Conservation (phyloP, 2,113 vertebrate genomes). For the Leptocoma aspasia region DNA sequence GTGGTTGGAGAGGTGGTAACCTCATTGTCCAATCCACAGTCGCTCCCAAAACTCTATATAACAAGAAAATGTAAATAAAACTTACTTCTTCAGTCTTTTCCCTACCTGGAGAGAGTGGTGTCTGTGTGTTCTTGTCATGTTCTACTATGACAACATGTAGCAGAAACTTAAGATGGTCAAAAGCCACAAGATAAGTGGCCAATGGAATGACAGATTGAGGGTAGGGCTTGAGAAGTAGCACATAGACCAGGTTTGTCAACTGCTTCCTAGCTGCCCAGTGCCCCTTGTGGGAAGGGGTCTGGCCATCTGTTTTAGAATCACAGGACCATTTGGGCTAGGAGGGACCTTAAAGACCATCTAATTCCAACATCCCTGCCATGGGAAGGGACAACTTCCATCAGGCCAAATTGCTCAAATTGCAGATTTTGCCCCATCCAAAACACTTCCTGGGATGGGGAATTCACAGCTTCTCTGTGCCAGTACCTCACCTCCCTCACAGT, state of each 20-base stretch:
- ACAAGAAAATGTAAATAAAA: too few relatives aligned
- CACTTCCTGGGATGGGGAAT: neutral
- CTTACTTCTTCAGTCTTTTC: too few relatives aligned
- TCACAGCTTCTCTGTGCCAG: neutral
- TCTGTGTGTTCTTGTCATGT: too few relatives aligned
- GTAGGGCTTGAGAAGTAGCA: neutral
- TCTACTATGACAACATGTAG: too few relatives aligned
- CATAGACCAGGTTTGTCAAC: neutral
- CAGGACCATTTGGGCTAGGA: neutral
- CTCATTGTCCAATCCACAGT: too few relatives aligned
- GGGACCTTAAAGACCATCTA: too few relatives aligned
- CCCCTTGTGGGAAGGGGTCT: neutral
- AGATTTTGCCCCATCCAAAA: neutral
- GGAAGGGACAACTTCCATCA: neutral
- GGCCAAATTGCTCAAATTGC: neutral
- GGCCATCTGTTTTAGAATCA: neutral
- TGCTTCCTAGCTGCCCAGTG: neutral
- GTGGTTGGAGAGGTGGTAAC: too few relatives aligned
- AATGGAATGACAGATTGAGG: neutral
- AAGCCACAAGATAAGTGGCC: neutral
- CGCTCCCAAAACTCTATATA: too few relatives aligned
- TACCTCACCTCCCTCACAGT: neutral
- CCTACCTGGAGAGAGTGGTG: too few relatives aligned
- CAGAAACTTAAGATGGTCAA: neutral
- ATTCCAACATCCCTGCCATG: neutral